A percentile compares a stretch with the other conserved stretches of the same genome.
Conservation (phyloP, 2,797 vertebrate genomes). For the Xiphorhynchus erythropygius region DNA sequence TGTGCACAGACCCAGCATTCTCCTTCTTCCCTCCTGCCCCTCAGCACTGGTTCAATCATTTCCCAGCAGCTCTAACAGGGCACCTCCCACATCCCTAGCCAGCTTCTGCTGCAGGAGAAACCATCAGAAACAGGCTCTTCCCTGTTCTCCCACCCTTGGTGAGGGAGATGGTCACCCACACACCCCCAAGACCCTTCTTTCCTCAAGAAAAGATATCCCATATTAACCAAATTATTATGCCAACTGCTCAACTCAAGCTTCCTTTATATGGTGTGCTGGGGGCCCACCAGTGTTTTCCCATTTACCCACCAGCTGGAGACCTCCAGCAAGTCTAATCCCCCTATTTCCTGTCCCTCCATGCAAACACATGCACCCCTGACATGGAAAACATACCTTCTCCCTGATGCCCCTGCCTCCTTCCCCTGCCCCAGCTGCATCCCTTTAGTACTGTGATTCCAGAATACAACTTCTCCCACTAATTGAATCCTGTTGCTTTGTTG, state of each 20-base stretch:
- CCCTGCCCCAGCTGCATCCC: background rate
- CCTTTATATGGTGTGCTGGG: background rate
- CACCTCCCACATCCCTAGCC: background rate
- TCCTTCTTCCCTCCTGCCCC: background rate
- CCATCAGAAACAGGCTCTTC: background rate
- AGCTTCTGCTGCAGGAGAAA: background rate
- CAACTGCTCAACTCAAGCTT: background rate
- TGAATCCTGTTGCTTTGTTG: background rate
- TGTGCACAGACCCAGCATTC: background rate
- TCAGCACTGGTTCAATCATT: background rate
- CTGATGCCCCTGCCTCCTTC: background rate
- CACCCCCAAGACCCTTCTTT: background rate
- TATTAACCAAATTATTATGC: background rate
- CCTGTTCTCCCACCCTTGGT: background rate
- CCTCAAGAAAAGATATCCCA: background rate
- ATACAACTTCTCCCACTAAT: background rate
- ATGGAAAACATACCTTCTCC: background rate
- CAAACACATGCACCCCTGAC: background rate
- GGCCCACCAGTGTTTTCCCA: background rate
- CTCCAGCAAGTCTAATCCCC: background rate
- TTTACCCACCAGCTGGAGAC: background rate
- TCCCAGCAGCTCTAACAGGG: background rate
- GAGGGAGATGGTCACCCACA: background rate
- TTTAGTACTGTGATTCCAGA: fast-evolving
- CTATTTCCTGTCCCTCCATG: background rate